phyloP scores from a whole-genome alignment of 2,888 invertebrate genomes.

The Galerucella nymphaeae region DNA sequence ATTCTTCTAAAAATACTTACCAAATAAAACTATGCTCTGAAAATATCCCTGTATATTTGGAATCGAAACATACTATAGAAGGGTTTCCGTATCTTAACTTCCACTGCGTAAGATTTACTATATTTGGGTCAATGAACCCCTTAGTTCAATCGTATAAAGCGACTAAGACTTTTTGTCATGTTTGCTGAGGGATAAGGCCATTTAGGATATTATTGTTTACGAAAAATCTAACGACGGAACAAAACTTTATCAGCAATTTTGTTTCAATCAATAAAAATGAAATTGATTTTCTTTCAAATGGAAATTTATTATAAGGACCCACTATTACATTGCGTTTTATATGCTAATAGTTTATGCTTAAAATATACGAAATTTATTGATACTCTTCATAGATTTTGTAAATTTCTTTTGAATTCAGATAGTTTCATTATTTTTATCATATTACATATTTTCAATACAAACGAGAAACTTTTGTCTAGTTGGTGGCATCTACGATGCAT shows the following conservation, averaged over 20 bases:
- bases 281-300: conserved; percentile 2
- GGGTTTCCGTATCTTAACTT: conserved; percentile 35
- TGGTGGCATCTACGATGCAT: background rate
- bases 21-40: background rate
- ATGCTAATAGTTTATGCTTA: background rate
- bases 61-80: conserved; percentile 26
- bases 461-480: background rate
- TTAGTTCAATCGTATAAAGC: conserved; percentile 23
- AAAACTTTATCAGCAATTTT: conserved; percentile 4
- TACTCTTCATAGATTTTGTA: background rate
- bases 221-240: conserved; percentile 1
- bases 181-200: conserved; percentile 19
- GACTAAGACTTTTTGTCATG: conserved; percentile 22
- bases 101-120: conserved; percentile 35
- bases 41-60: conserved; percentile 23
- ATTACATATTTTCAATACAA: background rate
- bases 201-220: conserved; percentile 21
- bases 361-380: background rate
- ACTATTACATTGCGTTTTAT: background rate
- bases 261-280: conserved; percentile 4
- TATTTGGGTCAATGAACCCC: conserved; percentile 48
- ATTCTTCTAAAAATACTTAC: background rate
- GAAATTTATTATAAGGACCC: background rate
- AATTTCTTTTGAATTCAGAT: background rate
- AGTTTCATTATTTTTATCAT: background rate